These are phyloP conservation scores for Balearica regulorum DNA, from an alignment of 2,797 vertebrate genomes.

Conservation along the genomic window DNA sequence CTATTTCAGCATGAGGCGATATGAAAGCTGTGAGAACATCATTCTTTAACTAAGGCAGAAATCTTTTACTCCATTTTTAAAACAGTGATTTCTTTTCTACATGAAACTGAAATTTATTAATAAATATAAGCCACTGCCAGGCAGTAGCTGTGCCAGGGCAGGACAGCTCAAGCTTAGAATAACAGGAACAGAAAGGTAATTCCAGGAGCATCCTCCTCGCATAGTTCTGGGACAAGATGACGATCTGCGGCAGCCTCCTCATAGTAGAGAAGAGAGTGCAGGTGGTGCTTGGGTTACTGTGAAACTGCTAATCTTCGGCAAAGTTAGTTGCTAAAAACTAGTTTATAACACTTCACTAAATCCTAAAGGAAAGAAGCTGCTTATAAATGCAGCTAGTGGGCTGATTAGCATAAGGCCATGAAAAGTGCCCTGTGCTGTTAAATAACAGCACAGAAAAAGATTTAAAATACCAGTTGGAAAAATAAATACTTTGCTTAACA, in stretches of 20 bases:
- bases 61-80: not conserved
- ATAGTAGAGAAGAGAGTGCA: rapidly evolving
- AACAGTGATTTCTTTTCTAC: not conserved
- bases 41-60: not conserved
- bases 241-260: not conserved
- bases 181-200: not conserved
- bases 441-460: not conserved
- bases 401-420: not conserved
- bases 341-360: not conserved
- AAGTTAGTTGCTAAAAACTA: not conserved
- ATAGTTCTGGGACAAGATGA: not conserved
- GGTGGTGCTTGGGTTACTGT: not conserved
- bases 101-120: not conserved
- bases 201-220: not conserved
- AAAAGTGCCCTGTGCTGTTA: not conserved
- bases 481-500: not conserved
- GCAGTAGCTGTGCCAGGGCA: not conserved
- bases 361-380: not conserved
- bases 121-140: not conserved
- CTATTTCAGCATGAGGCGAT: not conserved
- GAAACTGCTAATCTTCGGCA: not conserved
- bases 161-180: not conserved
- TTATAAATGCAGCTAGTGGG: not conserved
- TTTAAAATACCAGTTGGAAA: not conserved
- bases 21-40: not conserved